These are phyloP conservation scores for Neotragus pygmaeus DNA, from an alignment of 2,113 vertebrate species.

Conservation along the genomic window DNA sequence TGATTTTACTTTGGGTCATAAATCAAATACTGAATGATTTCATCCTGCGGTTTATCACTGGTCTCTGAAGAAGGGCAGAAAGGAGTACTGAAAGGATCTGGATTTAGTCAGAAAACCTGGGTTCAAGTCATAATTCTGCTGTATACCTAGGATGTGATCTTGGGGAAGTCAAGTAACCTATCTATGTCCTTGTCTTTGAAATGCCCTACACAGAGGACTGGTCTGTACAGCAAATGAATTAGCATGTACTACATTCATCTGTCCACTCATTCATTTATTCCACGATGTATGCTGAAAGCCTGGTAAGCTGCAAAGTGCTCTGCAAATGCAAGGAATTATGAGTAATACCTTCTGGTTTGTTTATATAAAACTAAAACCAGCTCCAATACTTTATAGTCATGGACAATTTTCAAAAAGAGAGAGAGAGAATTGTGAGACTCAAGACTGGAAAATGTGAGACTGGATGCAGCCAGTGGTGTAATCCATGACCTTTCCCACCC, in stretches of 20 bases:
- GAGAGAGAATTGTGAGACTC: slow-evolving; percentile 31
- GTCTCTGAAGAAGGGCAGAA: slow-evolving; percentile 10
- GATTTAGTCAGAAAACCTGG: slow-evolving; percentile 10
- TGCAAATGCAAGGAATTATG: slow-evolving; percentile 52
- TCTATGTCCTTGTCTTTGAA: slow-evolving; percentile 4
- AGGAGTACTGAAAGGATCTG: neutral
- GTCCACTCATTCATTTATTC: slow-evolving; percentile 38
- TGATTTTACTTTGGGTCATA: slow-evolving; percentile 8
- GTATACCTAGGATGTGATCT: neutral
- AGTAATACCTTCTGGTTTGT: slow-evolving; percentile 51
- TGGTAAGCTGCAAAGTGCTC: slow-evolving; percentile 2
- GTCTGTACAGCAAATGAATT: slow-evolving; percentile 12
- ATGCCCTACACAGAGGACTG: neutral
- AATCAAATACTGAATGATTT: slow-evolving; percentile 15
- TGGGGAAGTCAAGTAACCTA: neutral
- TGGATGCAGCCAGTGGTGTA: neutral
- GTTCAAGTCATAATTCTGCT: slow-evolving; percentile 7
- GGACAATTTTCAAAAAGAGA: slow-evolving; percentile 53
- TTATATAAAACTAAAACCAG: slow-evolving; percentile 53
- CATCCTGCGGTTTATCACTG: neutral
- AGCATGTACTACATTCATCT: slow-evolving; percentile 26
- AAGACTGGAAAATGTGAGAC: slow-evolving; percentile 55
- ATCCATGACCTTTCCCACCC: slow-evolving; percentile 11
- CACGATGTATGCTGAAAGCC: slow-evolving; percentile 26
- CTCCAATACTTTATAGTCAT: slow-evolving; percentile 47